Base-by-base conservation (phyloP, 2,888 invertebrate genomes). In the Crioceris asparagi region DNA sequence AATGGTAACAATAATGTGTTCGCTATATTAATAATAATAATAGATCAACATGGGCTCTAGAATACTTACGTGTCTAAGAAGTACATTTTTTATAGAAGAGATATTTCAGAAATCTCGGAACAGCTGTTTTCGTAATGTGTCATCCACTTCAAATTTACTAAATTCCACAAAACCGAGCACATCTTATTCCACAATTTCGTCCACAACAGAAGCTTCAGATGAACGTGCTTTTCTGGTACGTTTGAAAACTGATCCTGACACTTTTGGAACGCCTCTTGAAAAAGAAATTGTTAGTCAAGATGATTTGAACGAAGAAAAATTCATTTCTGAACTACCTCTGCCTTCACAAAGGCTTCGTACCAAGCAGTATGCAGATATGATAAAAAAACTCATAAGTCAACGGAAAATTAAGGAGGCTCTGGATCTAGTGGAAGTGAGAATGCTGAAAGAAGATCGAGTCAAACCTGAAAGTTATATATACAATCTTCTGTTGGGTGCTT, bases 391-490 rank as follows among this genome's bases (percentile, higher is more conserved):
- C 49, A 55, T 86, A 4, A 57, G 62, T 17, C 69, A 75, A 36
- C 75, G 76, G 23, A 72, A 81, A 56, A 61, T 86, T 3, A 74
- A 77, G 52, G 81, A 83, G 60, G 92, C 92, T 0, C 69, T 91
- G 14, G 75, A 79, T 47, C 72, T 92, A 2, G 60, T 92, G 32
- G 83, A 88, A 56, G 66, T 75, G n/a, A 70, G 72, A 58, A 82
- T 88, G 79, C 56, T 82, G 5, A 73, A 81, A 60, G 71, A 78
- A 51, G 90, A 92, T 58, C 70, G 76, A 49, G 83, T 82, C 0
- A 77, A 79, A 59, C 91, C 92, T 0, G 79, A 76, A 41, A 72
- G 70, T 45, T 86, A 84, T 56, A 79, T 86, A 51, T 93, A 80
- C 57, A 83, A 82, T 56, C 67, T 87, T 37, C 62, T 94, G n/a